A percentile compares a stretch with the other conserved stretches of the same genome.
Evolutionary conservation across 2,888 invertebrate species (phyloP).

Genomic region (Brenthis hecate): DNA sequence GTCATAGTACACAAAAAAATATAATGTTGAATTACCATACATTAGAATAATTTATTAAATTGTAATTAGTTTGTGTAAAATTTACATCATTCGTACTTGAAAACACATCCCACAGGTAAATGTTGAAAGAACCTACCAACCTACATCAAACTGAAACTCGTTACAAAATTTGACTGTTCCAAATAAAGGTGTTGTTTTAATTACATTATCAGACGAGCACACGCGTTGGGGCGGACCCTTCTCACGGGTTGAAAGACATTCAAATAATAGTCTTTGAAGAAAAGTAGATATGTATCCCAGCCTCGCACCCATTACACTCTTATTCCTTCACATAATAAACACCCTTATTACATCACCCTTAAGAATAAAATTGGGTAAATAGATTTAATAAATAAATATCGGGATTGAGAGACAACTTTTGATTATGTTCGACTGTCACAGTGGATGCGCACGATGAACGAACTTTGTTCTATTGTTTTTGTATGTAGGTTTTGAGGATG

Average conservation of each 20-base stretch:
- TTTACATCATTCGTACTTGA: slow-evolving; percentile 8
- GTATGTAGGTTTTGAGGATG: slow-evolving; percentile 31
- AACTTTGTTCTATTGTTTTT: slow-evolving; percentile 40
- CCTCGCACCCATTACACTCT: slow-evolving; percentile 7
- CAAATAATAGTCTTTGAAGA: slow-evolving; percentile 79
- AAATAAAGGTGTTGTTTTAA: slow-evolving; percentile 82
- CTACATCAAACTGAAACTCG: slow-evolving; percentile 58
- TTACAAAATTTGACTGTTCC: slow-evolving; percentile 63
- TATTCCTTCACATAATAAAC: slow-evolving; percentile 44
- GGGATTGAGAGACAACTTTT: slow-evolving; percentile 59
- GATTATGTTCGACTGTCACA: slow-evolving; percentile 74
- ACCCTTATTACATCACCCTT: slow-evolving; percentile 40
- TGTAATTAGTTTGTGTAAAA: no score
- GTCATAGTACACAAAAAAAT: no score
- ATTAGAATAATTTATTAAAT: no score
- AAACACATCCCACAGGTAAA: slow-evolving; percentile 25
- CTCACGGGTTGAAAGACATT: slow-evolving; percentile 81
- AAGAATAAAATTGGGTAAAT: slow-evolving; percentile 21
- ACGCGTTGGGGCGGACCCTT: slow-evolving; percentile 73
- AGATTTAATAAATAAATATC: slow-evolving; percentile 12
- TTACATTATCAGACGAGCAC: slow-evolving; percentile 80
- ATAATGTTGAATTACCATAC: no score
- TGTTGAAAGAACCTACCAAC: slow-evolving; percentile 34
- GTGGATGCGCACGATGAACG: slow-evolving; percentile 54
- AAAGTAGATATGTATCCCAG: slow-evolving; percentile 56